Evolutionary conservation across 2,888 invertebrate genomes (phyloP).

Genomic region (Microdon myrmicae): DNA sequence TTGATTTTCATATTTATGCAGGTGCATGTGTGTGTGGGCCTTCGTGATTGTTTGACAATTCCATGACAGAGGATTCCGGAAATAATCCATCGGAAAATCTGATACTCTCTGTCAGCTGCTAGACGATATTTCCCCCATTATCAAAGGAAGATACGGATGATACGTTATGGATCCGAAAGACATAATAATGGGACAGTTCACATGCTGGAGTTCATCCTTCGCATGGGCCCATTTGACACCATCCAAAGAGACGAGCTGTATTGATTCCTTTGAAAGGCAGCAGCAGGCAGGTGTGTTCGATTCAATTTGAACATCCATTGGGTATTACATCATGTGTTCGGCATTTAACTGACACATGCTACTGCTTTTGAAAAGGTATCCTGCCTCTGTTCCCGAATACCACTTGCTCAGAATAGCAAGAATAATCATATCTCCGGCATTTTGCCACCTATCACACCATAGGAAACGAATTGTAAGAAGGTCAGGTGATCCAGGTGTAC

Average conservation of each 20-base stretch:
- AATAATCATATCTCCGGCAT: constrained; percentile 41
- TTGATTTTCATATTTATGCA: constrained; percentile 27
- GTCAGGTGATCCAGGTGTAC: neutral
- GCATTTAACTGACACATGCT: neutral
- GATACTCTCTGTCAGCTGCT: constrained; percentile 8
- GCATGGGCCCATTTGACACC: constrained; percentile 23
- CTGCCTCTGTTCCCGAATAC: constrained; percentile 15
- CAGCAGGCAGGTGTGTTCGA: constrained; percentile 27
- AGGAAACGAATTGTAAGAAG: constrained; percentile 5
- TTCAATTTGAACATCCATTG: constrained; percentile 45
- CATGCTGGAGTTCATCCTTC: neutral
- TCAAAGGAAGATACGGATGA: constrained; percentile 37
- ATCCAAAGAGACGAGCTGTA: constrained; percentile 39
- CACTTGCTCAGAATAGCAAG: constrained; percentile 34
- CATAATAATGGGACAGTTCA: constrained; percentile 22
- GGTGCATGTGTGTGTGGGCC: neutral
- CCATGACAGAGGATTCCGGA: constrained; percentile 29
- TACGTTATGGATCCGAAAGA: constrained; percentile 34
- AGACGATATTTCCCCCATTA: constrained; percentile 35
- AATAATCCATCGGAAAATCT: constrained; percentile 35
- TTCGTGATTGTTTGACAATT: constrained; percentile 11
- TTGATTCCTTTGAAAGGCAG: constrained; percentile 40
- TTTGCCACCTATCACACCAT: constrained; percentile 29
- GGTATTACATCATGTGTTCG: constrained; percentile 1
- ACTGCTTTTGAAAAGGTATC: neutral